These are phyloP conservation scores for Nasonovia ribisnigri DNA, from an alignment of 2,888 invertebrate genomes.

Conservation along the genomic window DNA sequence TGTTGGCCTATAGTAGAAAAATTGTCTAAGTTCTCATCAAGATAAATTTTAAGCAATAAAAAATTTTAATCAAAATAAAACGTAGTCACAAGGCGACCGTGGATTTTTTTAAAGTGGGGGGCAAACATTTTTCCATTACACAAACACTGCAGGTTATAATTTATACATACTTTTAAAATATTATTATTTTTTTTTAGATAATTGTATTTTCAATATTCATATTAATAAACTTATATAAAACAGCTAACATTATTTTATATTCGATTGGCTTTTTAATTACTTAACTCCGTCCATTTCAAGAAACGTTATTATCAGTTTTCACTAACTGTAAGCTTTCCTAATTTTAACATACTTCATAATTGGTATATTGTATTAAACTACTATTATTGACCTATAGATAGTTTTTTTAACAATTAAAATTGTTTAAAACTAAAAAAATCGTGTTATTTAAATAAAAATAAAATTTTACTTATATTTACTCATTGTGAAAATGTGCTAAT, in stretches of 20 bases:
- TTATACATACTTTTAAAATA: background rate
- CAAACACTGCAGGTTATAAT: too few species aligned
- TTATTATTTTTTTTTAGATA: background rate
- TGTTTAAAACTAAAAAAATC: background rate
- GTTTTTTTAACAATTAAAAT: background rate
- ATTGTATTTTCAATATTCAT: background rate
- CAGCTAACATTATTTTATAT: background rate
- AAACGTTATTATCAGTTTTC: background rate
- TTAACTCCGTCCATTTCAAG: background rate
- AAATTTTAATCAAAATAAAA: background rate
- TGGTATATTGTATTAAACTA: background rate
- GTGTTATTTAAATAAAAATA: background rate
- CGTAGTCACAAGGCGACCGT: background rate
- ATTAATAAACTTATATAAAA: background rate
- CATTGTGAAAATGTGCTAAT: background rate
- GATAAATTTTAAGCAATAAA: conserved; percentile 5
- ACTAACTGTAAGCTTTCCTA: background rate
- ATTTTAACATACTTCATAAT: background rate
- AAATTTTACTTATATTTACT: background rate
- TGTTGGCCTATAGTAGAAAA: conserved; percentile 24
- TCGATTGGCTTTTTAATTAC: background rate
- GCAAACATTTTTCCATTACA: background rate
- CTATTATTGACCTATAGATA: background rate
- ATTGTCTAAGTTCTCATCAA: background rate
- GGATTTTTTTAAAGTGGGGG: background rate